A percentile compares a stretch with the other conserved stretches of the same genome.
phyloP scores from a whole-genome alignment of 2,888 invertebrate genomes.

The Omphaloscelis lunosa region DNA sequence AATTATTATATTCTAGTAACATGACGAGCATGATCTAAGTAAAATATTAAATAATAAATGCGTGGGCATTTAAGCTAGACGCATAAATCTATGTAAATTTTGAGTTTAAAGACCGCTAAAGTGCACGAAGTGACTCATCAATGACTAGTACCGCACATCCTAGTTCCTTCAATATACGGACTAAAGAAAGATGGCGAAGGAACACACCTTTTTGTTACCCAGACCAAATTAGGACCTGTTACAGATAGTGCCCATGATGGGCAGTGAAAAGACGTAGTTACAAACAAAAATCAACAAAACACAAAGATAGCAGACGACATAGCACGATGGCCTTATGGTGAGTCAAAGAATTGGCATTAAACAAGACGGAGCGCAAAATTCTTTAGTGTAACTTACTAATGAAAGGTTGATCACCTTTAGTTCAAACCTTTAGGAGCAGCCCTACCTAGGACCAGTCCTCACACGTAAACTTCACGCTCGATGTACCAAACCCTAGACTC shows the following conservation, averaged over 20 bases:
- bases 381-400: conserved; percentile 15
- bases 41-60: conserved; percentile 54
- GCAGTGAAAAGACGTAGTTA: conserved; percentile 19
- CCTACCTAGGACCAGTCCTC: conserved; percentile 63
- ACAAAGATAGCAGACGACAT: conserved; percentile 25
- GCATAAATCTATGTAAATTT: conserved; percentile 61
- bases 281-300: conserved; percentile 29
- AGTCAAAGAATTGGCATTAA: conserved; percentile 25
- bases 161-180: conserved; percentile 13
- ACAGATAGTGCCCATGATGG: conserved; percentile 28
- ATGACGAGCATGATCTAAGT: conserved; percentile 55
- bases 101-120: conserved; percentile 62
- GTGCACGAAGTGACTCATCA: conserved; percentile 57
- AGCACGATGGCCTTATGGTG: not conserved
- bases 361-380: not conserved
- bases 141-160: conserved; percentile 47
- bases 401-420: conserved; percentile 15
- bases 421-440: conserved; percentile 41
- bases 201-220: conserved; percentile 27
- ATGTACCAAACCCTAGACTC: conserved; percentile 63
- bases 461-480: conserved; percentile 71
- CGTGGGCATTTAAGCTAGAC: conserved; percentile 61
- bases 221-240: conserved; percentile 41
- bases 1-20: conserved; percentile 39
- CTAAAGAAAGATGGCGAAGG: conserved; percentile 23